Evolutionary conservation across 1,140 invertebrate species (phyloP), one percentile per base, ranked within the genome.

Genomic region (Thaumatotibia leucotreta): DNA sequence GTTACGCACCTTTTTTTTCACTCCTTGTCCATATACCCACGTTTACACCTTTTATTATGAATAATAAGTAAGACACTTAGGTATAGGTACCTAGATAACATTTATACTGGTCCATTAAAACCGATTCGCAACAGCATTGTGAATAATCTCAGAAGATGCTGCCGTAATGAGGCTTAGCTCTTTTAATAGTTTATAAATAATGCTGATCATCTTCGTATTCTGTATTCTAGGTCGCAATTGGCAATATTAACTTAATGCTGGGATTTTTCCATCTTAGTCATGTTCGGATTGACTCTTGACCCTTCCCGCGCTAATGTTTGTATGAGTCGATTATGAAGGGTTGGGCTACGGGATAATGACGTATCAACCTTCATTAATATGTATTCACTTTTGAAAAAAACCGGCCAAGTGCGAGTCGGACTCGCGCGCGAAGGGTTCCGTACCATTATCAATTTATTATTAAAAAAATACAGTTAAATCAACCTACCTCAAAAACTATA

Each of bases 141-240:
- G 17, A 45, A 45, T 45, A 6, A 45, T 45, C 17, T 4, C 1
- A 9, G 52, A 58, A 58, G 52, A 29, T 24, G 52, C 24, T 31
- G 11, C 52, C 24, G 29, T 58, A 58, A 58, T 58, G 52, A 27
- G 52, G 23, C 52, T 29, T 29, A 58, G 52, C 8, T 52, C 22
- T 49, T 49, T 58, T 58, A 58, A 58, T 58, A 58, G 22, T 58
- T 27, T 58, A 58, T 58, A 58, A 58, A 58, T 45, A 45, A 45
- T 58, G 52, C 50, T 52, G 24, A 58, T 58, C 52, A 31, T 58
- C 52, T 58, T 58, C 52, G n/a, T 49, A 49, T 24, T 58, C n/a
- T n/a, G n/a, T n/a, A 50, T 50, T 27, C 23, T 27, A 58, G 52
- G 52, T 58, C 52, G 24, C 23, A 11, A 52, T 52, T 58, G 24